Conservation (phyloP, 1,140 invertebrate genomes). For the Sesamia nonagrioides region DNA sequence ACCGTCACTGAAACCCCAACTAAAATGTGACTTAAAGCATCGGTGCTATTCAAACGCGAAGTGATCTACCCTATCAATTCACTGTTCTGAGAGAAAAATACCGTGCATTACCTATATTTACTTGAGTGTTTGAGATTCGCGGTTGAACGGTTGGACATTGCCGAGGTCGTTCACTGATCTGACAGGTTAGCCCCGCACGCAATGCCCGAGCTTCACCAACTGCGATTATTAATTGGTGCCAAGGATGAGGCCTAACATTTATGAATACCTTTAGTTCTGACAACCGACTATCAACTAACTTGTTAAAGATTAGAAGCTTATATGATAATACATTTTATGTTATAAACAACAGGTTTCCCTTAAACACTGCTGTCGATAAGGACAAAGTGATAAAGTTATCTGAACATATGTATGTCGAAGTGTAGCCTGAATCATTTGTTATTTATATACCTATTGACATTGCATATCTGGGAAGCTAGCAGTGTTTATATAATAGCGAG, state of each 20-base stretch:
- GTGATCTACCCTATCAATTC: conserved; percentile 48
- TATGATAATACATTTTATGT: conserved; percentile 59
- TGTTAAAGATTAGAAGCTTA: conserved; percentile 51
- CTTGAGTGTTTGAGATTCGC: conserved; percentile 52
- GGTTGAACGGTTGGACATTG: conserved; percentile 62
- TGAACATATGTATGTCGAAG: conserved; percentile 57
- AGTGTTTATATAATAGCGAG: conserved; percentile 52
- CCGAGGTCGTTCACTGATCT: conserved; percentile 82
- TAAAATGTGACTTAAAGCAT: conserved; percentile 72
- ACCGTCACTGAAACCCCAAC: conserved; percentile 62
- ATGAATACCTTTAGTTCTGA: conserved; percentile 37
- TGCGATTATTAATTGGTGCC: conserved; percentile 50
- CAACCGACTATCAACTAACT: conserved; percentile 36
- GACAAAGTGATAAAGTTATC: conserved; percentile 65
- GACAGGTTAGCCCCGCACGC: conserved; percentile 65
- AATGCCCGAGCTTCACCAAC: conserved; percentile 52
- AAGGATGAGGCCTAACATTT: conserved; percentile 61
- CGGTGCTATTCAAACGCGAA: conserved; percentile 53
- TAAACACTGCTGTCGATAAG: conserved; percentile 66
- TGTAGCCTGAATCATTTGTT: conserved; percentile 49
- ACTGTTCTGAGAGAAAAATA: conserved; percentile 57
- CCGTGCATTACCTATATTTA: conserved; percentile 67
- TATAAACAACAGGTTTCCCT: conserved; percentile 63
- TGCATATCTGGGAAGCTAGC: conserved; percentile 26
- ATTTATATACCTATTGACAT: conserved; percentile 45